Evolutionary conservation across 2,797 vertebrate species (phyloP), one percentile per base, ranked within the genome.

Genomic region (Apogon talboti): DNA sequence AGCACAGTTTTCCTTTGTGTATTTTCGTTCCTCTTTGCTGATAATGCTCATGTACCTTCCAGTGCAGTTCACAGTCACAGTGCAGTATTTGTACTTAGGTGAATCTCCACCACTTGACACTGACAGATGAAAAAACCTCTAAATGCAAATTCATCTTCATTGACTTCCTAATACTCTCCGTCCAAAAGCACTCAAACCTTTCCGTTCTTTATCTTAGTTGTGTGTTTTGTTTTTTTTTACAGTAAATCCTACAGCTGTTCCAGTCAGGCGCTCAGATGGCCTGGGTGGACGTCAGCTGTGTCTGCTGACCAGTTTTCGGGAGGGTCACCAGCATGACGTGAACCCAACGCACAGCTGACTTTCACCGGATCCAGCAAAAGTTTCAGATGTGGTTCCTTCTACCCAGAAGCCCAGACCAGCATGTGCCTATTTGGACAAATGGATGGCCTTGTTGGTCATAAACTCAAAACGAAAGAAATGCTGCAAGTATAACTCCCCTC

Each of bases 331-430:
- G 13, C 16, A 18, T 75, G 61, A 71, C 46, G 38, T 79, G 65
- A 76, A 37, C 51, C 38, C 0, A 55, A 49, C 58, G 66, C 62
- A 63, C 71, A 79, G 84, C 76, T 82, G 84, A 77, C 76, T 68
- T 54, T 61, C 38, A 30, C n/a, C 60, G 40, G 47, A 57, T 63
- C 78, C 72, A 58, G 13, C 57, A 9, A 1, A 0, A 18, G 18
- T 76, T 69, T 86, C 58, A 70, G 72, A 84, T 89, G 86, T 88
- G 87, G 89, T 86, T 2, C 40, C 30, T 0, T 58, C 56, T 41
- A 28, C 42, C 66, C 68, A 68, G 55, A 73, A 54, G 50, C 51
- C 37, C 52, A 18, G 48, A 71, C 63, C 79, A 74, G 46, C 3
- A 16, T 47, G 60, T 11, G 58, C 48, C 61, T 66, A 11, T 73